Percentiles rank a stretch among this genome's conserved stretches.
phyloP scores from a whole-genome alignment of 2,113 vertebrate species.

The Melanerpes formicivorus region DNA sequence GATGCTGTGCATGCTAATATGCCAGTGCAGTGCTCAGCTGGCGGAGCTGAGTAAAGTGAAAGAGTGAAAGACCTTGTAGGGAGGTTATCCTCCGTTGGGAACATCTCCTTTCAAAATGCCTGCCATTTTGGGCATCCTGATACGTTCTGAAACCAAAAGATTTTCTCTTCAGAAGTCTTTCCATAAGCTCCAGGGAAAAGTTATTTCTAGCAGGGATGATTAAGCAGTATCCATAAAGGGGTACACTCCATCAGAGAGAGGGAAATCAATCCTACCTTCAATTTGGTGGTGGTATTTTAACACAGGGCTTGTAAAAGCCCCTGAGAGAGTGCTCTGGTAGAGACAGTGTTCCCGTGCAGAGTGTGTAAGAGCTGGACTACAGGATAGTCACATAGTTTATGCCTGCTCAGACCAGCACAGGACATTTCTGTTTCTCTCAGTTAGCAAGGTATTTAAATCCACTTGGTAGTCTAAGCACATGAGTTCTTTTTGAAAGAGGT shows the following conservation, averaged over 20 bases:
- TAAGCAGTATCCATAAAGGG: neutral
- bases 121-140: neutral
- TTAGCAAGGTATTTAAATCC: constrained; percentile 39
- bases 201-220: constrained; percentile 30
- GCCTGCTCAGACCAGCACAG: neutral
- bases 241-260: neutral
- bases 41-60: neutral
- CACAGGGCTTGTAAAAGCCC: neutral
- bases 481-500: constrained; percentile 36
- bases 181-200: neutral
- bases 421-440: neutral
- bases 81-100: constrained; percentile 44
- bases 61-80: constrained; percentile 38
- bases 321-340: neutral
- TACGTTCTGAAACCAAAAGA: neutral
- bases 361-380: neutral
- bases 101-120: neutral
- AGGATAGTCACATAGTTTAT: neutral
- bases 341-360: neutral
- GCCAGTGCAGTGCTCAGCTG: neutral
- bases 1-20: constrained; percentile 52
- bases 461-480: constrained; percentile 59
- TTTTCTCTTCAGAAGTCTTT: constrained; percentile 12
- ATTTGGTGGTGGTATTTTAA: neutral
- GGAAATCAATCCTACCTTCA: neutral